Conservation (phyloP, 2,113 vertebrate species). For the Sinocyclocheilus maitianheensis region DNA sequence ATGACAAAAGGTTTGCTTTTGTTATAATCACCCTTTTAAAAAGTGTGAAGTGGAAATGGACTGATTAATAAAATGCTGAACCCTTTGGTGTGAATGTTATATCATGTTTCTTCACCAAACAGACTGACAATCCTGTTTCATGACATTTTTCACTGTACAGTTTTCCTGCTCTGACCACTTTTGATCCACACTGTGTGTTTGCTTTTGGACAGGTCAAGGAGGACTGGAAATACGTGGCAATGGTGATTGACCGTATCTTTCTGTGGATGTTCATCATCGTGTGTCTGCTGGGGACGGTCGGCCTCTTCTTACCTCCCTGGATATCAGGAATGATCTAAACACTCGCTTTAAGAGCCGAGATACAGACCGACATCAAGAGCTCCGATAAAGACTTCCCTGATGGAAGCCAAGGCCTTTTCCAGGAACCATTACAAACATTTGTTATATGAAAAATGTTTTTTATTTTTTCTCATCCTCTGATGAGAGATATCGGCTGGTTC, state of each 20-base stretch:
- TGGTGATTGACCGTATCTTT: slow-evolving; percentile 61
- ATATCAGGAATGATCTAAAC: slow-evolving; percentile 58
- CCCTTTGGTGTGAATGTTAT: neutral
- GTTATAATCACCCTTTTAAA: no score
- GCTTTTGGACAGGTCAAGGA: slow-evolving; percentile 56
- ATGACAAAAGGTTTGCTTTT: no score
- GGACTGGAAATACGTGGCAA: slow-evolving; percentile 61
- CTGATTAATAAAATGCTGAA: neutral
- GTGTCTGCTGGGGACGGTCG: slow-evolving; percentile 56
- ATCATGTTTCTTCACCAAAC: neutral
- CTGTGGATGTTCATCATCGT: slow-evolving; percentile 63
- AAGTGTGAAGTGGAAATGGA: neutral
- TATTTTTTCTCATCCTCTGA: neutral
- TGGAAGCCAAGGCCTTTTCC: neutral
- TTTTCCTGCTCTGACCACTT: neutral
- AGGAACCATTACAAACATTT: neutral
- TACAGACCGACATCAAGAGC: slow-evolving; percentile 3
- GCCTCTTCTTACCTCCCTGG: slow-evolving; percentile 59
- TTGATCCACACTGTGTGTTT: slow-evolving; percentile 67
- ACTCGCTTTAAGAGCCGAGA: slow-evolving; percentile 9
- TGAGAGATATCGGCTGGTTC: slow-evolving; percentile 21
- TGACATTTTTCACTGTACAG: no score
- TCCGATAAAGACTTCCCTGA: slow-evolving; percentile 21
- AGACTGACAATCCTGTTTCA: neutral
- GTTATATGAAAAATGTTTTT: neutral